A percentile compares a stretch with the other conserved stretches of the same genome.
phyloP scores from a whole-genome alignment of 1,140 invertebrate species.

The Danaus melanippus region DNA sequence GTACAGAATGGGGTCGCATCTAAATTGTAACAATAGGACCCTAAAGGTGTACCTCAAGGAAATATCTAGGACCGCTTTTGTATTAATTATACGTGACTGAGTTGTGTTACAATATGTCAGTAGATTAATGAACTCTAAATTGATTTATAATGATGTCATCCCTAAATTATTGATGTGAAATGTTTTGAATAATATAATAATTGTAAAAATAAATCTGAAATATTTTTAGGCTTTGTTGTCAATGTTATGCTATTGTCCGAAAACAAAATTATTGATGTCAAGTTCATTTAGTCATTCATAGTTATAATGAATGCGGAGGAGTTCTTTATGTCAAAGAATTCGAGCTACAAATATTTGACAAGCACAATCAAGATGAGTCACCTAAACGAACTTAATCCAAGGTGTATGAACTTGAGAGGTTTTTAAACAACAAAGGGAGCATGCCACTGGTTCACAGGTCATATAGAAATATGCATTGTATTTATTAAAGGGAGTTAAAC shows the following conservation, averaged over 20 bases:
- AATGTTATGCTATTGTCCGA: not conserved
- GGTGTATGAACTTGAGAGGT: slow-evolving; percentile 50
- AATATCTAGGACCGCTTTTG: slow-evolving; percentile 42
- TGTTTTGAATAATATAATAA: too few species aligned
- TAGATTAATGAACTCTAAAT: slow-evolving; percentile 41
- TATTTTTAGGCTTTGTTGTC: too few species aligned
- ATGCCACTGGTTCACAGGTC: slow-evolving; percentile 58
- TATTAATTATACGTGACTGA: slow-evolving; percentile 62
- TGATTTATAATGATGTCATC: slow-evolving; percentile 28
- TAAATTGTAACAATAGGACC: slow-evolving; percentile 55
- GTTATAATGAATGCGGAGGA: slow-evolving; percentile 10
- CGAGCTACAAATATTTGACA: slow-evolving; percentile 42
- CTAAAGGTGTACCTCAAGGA: slow-evolving; percentile 47
- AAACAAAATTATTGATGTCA: slow-evolving; percentile 10
- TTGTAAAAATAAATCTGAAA: too few species aligned
- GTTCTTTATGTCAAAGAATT: slow-evolving; percentile 24
- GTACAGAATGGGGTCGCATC: slow-evolving; percentile 42
- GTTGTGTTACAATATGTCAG: slow-evolving; percentile 59
- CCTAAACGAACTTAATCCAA: slow-evolving; percentile 45
- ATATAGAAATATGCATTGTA: slow-evolving; percentile 65
- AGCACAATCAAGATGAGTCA: slow-evolving; percentile 46
- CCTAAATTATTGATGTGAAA: not conserved
- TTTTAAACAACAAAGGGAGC: slow-evolving; percentile 49
- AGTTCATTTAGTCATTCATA: slow-evolving; percentile 6
- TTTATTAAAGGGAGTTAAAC: slow-evolving; percentile 38